Percentiles rank a stretch among this genome's conserved stretches.
phyloP scores from a whole-genome alignment of 2,888 invertebrate species.

The Chrysolina oricalcia region DNA sequence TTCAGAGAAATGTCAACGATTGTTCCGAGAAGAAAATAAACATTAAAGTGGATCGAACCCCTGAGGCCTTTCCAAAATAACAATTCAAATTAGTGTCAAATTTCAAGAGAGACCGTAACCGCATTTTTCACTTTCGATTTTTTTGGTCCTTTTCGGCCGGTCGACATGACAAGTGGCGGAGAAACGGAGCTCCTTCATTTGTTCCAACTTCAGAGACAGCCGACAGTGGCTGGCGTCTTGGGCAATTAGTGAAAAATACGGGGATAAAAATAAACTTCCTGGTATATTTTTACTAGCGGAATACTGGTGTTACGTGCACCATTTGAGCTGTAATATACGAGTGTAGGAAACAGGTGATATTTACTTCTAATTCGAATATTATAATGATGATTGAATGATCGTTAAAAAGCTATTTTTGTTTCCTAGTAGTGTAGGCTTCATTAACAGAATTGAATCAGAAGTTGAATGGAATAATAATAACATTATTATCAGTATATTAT shows the following conservation, averaged over 20 bases:
- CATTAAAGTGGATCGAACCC: background rate
- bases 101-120: background rate
- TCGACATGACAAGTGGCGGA: background rate
- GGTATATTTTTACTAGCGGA: conserved; percentile 15
- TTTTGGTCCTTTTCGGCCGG: background rate
- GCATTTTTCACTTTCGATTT: conserved; percentile 18
- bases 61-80: conserved; percentile 2
- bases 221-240: conserved; percentile 2
- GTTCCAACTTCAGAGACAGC: conserved; percentile 15
- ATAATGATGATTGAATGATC: conserved; percentile 17
- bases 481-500: too few relatives aligned
- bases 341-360: background rate
- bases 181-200: background rate
- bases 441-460: too few relatives aligned
- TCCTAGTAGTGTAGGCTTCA: background rate
- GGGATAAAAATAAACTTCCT: conserved; percentile 29
- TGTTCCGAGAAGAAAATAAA: background rate
- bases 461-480: too few relatives aligned
- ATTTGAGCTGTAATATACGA: background rate
- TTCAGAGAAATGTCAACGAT: background rate
- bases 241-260: conserved; percentile 26
- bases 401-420: conserved; percentile 5
- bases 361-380: background rate
- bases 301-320: background rate
- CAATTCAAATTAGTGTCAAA: conserved; percentile 21